Evolutionary conservation across 2,797 vertebrate genomes (phyloP).

Genomic region (Gouania willdenowi): DNA sequence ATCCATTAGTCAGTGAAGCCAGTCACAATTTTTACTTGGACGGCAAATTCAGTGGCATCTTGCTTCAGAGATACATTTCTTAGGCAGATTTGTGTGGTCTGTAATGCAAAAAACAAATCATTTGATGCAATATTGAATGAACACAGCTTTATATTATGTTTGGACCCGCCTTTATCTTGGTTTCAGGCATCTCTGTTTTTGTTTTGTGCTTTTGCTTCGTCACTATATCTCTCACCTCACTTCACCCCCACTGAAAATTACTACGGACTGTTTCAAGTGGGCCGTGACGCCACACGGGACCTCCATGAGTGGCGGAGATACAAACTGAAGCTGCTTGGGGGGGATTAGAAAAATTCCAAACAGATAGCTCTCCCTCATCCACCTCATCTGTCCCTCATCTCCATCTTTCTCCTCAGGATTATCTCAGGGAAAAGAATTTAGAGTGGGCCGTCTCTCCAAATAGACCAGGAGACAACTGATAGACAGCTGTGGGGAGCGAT

Average conservation of each 20-base stretch:
- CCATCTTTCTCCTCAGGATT: constrained; percentile 64
- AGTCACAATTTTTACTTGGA: no score
- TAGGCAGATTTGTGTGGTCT: no score
- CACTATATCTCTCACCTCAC: not conserved
- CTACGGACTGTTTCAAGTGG: not conserved
- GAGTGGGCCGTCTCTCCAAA: constrained; percentile 66
- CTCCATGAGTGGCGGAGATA: constrained; percentile 15
- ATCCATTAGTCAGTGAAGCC: no score
- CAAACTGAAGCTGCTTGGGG: constrained; percentile 15
- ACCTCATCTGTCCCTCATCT: constrained; percentile 35
- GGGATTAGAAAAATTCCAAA: constrained; percentile 62
- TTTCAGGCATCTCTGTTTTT: not conserved
- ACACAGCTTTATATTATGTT: no score
- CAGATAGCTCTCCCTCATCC: constrained; percentile 43
- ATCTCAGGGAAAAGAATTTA: constrained; percentile 62
- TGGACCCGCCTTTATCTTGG: not conserved
- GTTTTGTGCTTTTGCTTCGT: constrained; percentile 16
- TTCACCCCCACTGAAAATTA: constrained; percentile 3
- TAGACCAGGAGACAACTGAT: constrained; percentile 61
- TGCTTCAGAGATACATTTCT: no score
- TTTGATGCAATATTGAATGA: no score
- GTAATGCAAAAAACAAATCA: no score
- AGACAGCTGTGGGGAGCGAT: constrained; percentile 56
- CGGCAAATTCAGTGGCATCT: no score
- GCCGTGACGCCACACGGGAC: constrained; percentile 21